Percentiles rank a stretch among this genome's conserved stretches.
Evolutionary conservation across 2,888 invertebrate species (phyloP).

Genomic region (Rhagonycha lutea): DNA sequence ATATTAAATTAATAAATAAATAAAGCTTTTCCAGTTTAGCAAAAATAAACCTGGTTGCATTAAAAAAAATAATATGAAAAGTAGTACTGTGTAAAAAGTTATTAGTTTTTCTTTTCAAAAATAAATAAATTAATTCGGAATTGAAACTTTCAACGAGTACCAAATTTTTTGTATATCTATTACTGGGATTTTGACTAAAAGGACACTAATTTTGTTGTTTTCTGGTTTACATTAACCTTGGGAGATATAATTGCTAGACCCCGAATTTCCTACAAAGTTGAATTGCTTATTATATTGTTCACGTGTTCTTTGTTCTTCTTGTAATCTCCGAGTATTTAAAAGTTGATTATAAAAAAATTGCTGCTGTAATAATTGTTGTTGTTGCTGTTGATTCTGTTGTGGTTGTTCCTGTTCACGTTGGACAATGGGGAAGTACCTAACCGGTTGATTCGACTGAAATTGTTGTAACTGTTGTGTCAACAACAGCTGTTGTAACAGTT

Average conservation of each 20-base stretch:
- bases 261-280: constrained; percentile 45
- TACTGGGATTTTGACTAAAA: background rate
- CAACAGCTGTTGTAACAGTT: constrained; percentile 23
- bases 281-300: constrained; percentile 44
- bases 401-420: constrained; percentile 21
- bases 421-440: background rate
- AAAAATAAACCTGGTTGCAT: background rate
- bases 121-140: background rate
- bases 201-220: background rate
- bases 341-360: constrained; percentile 40
- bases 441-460: constrained; percentile 19
- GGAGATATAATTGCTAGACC: constrained; percentile 9
- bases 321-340: constrained; percentile 38
- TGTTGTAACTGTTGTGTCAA: constrained; percentile 13
- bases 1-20: constrained; percentile 8
- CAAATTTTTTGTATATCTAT: background rate
- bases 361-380: constrained; percentile 33
- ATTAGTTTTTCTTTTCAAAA: background rate
- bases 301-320: constrained; percentile 43
- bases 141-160: background rate
- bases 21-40: constrained; percentile 13
- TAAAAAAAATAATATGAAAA: background rate
- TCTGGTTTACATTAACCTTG: constrained; percentile 8
- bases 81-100: too few relatives aligned
- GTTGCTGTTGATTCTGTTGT: constrained; percentile 37